These are phyloP conservation scores for Scleropages formosus DNA, from an alignment of 2,797 vertebrate species.

Conservation along the genomic window DNA sequence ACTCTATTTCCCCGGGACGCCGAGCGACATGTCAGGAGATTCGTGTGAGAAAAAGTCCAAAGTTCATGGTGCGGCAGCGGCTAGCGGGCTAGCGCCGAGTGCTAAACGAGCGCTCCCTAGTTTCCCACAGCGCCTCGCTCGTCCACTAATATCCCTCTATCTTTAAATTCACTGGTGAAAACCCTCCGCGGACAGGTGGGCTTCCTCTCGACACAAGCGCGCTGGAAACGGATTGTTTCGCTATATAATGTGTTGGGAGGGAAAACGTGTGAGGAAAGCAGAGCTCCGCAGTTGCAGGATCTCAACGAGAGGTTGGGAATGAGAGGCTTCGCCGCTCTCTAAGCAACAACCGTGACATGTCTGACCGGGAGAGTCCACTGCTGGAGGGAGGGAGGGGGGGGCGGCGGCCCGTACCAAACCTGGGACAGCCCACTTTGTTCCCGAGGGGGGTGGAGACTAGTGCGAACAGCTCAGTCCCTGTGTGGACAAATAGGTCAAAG, in stretches of 20 bases:
- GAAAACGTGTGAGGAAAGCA: neutral
- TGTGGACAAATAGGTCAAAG: neutral
- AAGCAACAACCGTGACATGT: conserved; percentile 68
- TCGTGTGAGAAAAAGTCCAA: conserved; percentile 64
- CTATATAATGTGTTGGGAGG: neutral
- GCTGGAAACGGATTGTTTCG: neutral
- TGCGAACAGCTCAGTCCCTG: neutral
- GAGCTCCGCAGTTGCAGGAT: conserved; percentile 28
- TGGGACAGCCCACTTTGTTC: neutral
- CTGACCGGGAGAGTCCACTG: conserved; percentile 65
- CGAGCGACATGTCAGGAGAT: conserved; percentile 69
- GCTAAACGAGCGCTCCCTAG: conserved; percentile 23
- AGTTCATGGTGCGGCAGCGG: conserved; percentile 71
- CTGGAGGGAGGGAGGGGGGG: conserved; percentile 45
- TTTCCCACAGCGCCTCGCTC: conserved; percentile 3
- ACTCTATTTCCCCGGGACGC: conserved; percentile 66
- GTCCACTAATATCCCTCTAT: neutral
- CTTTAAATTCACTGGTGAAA: neutral
- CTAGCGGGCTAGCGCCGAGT: conserved; percentile 5
- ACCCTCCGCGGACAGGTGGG: conserved; percentile 31
- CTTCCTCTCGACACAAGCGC: neutral
- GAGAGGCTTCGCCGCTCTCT: conserved; percentile 42
- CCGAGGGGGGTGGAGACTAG: neutral
- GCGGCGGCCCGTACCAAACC: conserved; percentile 28
- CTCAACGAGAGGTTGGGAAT: conserved; percentile 30